Evolutionary conservation across 2,888 invertebrate genomes (phyloP).

Genomic region (Cephus pulcher): DNA sequence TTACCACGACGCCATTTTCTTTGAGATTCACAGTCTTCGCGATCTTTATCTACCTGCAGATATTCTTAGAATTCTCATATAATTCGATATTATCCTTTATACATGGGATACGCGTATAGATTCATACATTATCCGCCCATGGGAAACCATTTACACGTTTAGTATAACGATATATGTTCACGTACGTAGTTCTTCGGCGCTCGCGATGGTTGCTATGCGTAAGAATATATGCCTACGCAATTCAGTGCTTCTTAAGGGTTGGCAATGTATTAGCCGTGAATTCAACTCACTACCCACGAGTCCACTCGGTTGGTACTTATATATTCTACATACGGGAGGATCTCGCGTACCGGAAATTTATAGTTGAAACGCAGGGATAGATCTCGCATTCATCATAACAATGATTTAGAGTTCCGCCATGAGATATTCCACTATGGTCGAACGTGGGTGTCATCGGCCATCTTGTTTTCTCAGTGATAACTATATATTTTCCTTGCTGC

Average conservation of each 20-base stretch:
- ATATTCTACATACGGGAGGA: conserved; percentile 15
- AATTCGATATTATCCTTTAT: too few relatives aligned
- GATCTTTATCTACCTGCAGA: neutral
- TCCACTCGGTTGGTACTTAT: neutral
- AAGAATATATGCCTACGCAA: neutral
- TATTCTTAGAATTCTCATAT: too few relatives aligned
- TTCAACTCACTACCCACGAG: neutral
- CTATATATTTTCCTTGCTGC: conserved; percentile 22
- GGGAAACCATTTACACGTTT: neutral
- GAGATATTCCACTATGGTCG: conserved; percentile 28
- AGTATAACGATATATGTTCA: neutral
- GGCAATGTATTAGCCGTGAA: conserved; percentile 1
- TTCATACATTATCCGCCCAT: neutral
- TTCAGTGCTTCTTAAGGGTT: conserved; percentile 1
- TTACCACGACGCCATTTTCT: neutral
- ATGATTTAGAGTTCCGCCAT: conserved; percentile 52
- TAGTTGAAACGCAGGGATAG: conserved; percentile 44
- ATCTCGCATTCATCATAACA: conserved; percentile 51
- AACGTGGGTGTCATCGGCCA: conserved; percentile 27
- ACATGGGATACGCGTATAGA: neutral
- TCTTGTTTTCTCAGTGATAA: conserved; percentile 16
- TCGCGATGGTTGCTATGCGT: neutral
- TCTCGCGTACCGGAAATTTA: conserved; percentile 41
- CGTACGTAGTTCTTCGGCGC: neutral
- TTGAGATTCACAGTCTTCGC: neutral